Conservation (phyloP, 2,888 invertebrate genomes). For the Drosophila aldrichi region DNA sequence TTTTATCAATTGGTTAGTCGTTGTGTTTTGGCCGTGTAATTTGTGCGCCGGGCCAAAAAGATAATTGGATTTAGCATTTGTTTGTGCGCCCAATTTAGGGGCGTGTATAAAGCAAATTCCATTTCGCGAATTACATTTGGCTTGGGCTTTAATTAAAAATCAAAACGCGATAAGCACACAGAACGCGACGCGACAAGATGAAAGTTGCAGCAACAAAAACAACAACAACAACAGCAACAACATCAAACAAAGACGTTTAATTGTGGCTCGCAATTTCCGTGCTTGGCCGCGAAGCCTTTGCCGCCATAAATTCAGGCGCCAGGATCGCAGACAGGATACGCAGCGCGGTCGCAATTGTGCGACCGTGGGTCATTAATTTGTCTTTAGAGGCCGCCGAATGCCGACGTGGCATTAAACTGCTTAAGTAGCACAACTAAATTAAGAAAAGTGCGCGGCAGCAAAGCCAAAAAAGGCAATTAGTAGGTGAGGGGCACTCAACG, state of each 20-base stretch:
- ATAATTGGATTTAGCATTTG: slow-evolving; percentile 69
- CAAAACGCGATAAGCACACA: slow-evolving; percentile 72
- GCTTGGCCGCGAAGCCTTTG: slow-evolving; percentile 61
- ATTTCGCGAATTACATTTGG: slow-evolving; percentile 65
- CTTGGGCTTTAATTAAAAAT: slow-evolving; percentile 73
- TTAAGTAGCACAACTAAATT: slow-evolving; percentile 78
- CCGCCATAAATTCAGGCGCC: slow-evolving; percentile 65
- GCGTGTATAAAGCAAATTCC: slow-evolving; percentile 63
- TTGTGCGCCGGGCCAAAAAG: slow-evolving; percentile 38
- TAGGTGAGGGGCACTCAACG: slow-evolving; percentile 22
- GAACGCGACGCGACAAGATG: slow-evolving; percentile 57
- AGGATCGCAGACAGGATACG: slow-evolving; percentile 54
- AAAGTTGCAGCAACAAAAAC: slow-evolving; percentile 39
- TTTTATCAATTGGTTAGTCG: slow-evolving; percentile 64
- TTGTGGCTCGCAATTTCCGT: slow-evolving; percentile 62
- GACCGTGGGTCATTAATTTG: slow-evolving; percentile 74
- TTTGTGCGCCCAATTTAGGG: slow-evolving; percentile 62
- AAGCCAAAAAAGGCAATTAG: slow-evolving; percentile 51
- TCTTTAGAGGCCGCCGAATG: slow-evolving; percentile 56
- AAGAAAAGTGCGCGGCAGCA: slow-evolving; percentile 55
- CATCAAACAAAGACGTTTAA: slow-evolving; percentile 20
- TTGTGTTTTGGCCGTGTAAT: slow-evolving; percentile 48
- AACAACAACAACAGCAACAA: slow-evolving; percentile 8
- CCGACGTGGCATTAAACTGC: slow-evolving; percentile 68
- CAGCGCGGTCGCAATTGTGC: slow-evolving; percentile 38